phyloP scores from a whole-genome alignment of 2,888 invertebrate genomes.

The Dasypolia templi region DNA sequence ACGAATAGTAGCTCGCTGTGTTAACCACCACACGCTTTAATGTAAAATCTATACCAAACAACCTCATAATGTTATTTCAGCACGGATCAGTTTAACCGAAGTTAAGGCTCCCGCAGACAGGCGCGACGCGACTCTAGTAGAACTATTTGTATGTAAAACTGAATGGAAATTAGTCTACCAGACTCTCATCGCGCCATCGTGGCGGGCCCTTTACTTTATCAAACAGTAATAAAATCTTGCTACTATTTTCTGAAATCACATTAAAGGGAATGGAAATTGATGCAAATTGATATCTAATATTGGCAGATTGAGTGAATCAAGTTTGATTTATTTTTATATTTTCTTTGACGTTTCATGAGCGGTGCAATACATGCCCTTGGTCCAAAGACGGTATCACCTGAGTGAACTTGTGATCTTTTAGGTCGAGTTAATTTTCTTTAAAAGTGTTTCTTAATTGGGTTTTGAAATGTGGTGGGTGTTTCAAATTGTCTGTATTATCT shows the following conservation, averaged over 20 bases:
- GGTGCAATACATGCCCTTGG: constrained; percentile 1
- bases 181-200: no score
- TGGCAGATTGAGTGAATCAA: constrained; percentile 11
- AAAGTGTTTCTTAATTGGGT: no score
- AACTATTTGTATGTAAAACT: no score
- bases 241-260: constrained; percentile 24
- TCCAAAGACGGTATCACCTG: constrained; percentile 12
- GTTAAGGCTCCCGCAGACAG: constrained; percentile 4
- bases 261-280: constrained; percentile 12
- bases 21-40: constrained; percentile 34
- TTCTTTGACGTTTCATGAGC: constrained; percentile 10
- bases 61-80: constrained; percentile 53
- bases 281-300: constrained; percentile 32
- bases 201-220: not conserved
- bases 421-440: constrained; percentile 11
- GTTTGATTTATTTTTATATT: constrained; percentile 14
- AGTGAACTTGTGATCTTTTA: constrained; percentile 14
- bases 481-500: not conserved
- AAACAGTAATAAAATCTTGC: constrained; percentile 30
- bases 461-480: not conserved
- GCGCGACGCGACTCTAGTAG: no score
- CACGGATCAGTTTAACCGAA: constrained; percentile 41
- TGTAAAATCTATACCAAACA: constrained; percentile 33
- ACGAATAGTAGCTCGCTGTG: not conserved
- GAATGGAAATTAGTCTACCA: no score